phyloP scores from a whole-genome alignment of 2,797 vertebrate genomes.

The Apodemus agrarius region DNA sequence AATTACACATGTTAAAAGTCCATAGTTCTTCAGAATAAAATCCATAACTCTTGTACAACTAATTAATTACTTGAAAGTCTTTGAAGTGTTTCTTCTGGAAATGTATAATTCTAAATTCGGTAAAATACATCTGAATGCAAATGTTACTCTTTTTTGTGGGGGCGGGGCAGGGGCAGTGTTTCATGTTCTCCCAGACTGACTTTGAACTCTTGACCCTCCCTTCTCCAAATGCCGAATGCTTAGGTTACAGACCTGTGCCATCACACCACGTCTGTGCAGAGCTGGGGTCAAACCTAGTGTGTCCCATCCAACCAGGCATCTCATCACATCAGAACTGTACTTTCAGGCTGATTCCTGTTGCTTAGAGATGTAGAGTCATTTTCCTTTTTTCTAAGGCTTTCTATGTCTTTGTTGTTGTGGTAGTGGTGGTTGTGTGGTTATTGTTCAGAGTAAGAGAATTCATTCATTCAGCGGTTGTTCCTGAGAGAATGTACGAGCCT shows the following conservation, averaged over 20 bases:
- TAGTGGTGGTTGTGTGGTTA: background rate
- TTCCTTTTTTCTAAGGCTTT: background rate
- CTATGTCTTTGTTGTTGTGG: background rate
- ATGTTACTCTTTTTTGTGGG: background rate
- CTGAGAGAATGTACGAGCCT: background rate
- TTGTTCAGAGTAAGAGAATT: background rate
- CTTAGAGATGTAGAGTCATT: background rate
- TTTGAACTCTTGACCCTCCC: background rate
- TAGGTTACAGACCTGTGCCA: background rate
- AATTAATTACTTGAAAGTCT: background rate
- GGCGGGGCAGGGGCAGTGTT: background rate
- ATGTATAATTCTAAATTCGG: background rate
- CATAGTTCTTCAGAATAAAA: background rate
- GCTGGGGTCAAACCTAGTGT: background rate
- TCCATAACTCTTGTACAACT: background rate
- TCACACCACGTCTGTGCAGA: background rate
- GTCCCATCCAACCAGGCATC: background rate
- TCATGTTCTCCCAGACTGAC: background rate
- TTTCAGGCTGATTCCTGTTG: background rate
- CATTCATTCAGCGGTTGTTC: background rate
- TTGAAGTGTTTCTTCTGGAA: background rate
- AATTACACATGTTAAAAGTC: background rate
- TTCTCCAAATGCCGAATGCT: background rate
- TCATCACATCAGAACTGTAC: background rate
- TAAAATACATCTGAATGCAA: background rate